These are phyloP conservation scores for Macrobrachium nipponense DNA, from an alignment of 1,140 invertebrate genomes.

Conservation along the genomic window DNA sequence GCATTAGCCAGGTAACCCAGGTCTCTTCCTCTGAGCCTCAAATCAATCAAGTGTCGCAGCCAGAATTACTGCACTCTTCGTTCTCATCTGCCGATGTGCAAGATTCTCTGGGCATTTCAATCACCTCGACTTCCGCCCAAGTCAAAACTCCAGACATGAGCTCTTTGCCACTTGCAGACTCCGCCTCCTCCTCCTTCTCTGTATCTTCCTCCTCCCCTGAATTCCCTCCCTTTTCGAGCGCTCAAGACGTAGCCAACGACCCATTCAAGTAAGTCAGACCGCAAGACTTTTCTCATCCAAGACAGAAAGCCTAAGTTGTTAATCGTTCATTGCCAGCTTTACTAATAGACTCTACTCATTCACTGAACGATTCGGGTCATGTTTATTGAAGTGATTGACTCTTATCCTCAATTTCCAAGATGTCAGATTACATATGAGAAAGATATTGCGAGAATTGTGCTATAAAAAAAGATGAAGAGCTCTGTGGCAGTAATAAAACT, in stretches of 20 bases:
- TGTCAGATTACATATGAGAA: no score
- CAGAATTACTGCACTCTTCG: conserved; percentile 27
- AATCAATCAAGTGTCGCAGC: conserved; percentile 4
- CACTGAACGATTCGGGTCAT: no score
- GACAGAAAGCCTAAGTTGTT: no score
- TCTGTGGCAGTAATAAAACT: no score
- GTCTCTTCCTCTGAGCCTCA: not conserved
- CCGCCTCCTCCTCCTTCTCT: conserved; percentile 17
- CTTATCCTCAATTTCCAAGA: no score
- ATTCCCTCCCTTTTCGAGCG: conserved; percentile 47
- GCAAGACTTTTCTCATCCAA: not conserved
- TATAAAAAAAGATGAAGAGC: no score
- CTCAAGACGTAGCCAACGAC: conserved; percentile 8
- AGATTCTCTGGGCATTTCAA: conserved; percentile 32
- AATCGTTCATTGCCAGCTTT: no score
- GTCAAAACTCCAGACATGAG: conserved; percentile 51
- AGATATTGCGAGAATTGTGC: no score
- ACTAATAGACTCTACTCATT: no score
- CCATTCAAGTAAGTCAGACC: conserved; percentile 39
- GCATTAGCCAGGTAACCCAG: not conserved
- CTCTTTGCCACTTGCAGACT: conserved; percentile 39
- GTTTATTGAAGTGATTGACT: no score
- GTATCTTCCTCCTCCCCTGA: conserved; percentile 44
- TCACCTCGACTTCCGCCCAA: conserved; percentile 35
- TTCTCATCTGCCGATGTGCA: conserved; percentile 44